Evolutionary conservation across 2,888 invertebrate species (phyloP), one percentile per base, ranked within the genome.

Genomic region (Cheilosia pagana): DNA sequence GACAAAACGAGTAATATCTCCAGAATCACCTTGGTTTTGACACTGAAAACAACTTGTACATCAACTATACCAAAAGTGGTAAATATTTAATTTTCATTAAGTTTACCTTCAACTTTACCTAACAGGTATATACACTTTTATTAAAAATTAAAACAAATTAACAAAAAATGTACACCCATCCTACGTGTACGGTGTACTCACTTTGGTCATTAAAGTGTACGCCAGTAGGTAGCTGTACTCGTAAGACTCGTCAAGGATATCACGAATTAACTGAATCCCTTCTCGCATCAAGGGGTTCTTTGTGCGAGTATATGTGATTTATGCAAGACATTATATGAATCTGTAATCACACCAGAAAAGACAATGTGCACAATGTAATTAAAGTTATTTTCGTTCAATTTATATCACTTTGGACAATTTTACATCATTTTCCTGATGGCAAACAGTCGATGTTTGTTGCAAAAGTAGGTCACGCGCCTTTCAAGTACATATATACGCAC

Each of bases 241-340:
- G 48, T 72, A 67, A 74, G 52, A 57, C 68, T 57, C 63, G 50
- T 75, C 81, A 70, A 81, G 81, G 81, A 81, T 68, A 72, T 45
- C 45, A 55, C 45, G 28, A 45, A 60, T 23, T 25, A 28, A 16
- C 25, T 10, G 16, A 41, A 23, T 16, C 59, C 59, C 59, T n/a
- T 12, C 16, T 59, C n/a, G 39, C 59, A 59, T 41, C 35, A 57
- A 57, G 35, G 52, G 23, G 41, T 68, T 31, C 63, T 55, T 28
- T 62, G 52, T 63, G 55, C n/a, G 71, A 43, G 28, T 53, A 39
- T 25, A n/a, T 48, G 55, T 78, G 83, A 83, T 75, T 83, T 79
- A 79, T 83, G 62, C 68, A 79, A 59, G 39, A 53, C 57, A 59
- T 60, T 74, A 83, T 74, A 83, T 78, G 79, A 83, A 83, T 83